Conservation (phyloP, 2,113 vertebrate species). For the Myotis davidii region DNA sequence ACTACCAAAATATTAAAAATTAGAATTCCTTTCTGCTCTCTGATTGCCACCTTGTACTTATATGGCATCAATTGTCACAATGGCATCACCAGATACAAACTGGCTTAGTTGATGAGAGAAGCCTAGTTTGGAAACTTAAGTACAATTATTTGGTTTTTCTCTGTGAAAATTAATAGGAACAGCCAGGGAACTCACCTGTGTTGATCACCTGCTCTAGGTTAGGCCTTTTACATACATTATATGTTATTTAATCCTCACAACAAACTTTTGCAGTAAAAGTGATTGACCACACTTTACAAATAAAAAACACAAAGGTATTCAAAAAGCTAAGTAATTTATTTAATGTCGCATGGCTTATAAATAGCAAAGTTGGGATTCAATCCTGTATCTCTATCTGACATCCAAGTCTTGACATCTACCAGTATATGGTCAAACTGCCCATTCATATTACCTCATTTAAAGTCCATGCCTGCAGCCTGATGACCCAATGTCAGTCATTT, state of each 20-base stretch:
- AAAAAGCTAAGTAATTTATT: constrained; percentile 26
- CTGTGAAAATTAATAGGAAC: neutral
- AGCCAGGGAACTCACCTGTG: neutral
- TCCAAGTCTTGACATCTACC: neutral
- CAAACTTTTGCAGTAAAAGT: neutral
- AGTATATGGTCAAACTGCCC: neutral
- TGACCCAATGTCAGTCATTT: neutral
- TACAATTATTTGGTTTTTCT: neutral
- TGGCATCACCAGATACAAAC: neutral
- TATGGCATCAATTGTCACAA: neutral
- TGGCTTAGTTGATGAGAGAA: neutral
- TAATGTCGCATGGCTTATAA: neutral
- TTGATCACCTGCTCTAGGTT: neutral
- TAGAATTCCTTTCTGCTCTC: neutral
- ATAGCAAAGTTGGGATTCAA: neutral
- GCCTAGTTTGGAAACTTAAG: neutral
- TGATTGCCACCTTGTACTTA: neutral
- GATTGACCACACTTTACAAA: neutral
- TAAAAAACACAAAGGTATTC: neutral
- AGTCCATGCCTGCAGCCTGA: neutral
- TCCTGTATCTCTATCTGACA: neutral
- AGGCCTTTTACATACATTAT: neutral
- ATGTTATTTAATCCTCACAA: neutral
- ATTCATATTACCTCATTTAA: neutral
- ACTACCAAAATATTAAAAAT: constrained; percentile 36